Conservation (phyloP, 2,888 invertebrate genomes). For the Leucophora obtusa region DNA sequence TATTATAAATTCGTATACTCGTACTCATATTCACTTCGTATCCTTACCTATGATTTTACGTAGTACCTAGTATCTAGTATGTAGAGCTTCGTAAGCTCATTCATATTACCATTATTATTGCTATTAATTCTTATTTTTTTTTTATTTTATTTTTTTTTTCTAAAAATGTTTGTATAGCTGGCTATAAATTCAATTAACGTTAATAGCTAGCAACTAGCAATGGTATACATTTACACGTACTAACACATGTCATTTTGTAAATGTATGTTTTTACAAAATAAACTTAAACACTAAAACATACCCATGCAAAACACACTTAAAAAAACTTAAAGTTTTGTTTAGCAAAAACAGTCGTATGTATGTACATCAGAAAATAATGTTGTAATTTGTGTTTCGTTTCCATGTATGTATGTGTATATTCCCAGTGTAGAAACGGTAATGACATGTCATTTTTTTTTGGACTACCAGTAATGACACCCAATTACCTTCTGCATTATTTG, state of each 20-base stretch:
- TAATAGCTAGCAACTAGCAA: conserved; percentile 47
- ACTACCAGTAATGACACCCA: too few species aligned
- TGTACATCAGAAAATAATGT: not conserved
- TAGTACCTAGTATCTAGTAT: not conserved
- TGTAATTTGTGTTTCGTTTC: not conserved
- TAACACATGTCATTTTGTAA: conserved; percentile 34
- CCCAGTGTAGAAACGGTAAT: too few species aligned
- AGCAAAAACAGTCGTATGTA: not conserved
- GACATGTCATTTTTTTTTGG: too few species aligned
- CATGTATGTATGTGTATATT: too few species aligned
- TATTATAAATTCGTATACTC: not conserved
- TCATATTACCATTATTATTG: not conserved
- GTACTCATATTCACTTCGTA: not conserved
- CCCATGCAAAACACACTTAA: not conserved
- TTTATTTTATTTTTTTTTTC: conserved; percentile 11
- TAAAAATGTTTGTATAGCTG: conserved; percentile 45
- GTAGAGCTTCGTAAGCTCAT: conserved; percentile 33
- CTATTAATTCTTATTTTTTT: not conserved
- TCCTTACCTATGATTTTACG: not conserved
- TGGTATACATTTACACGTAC: conserved; percentile 12
- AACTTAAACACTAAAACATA: conserved; percentile 21
- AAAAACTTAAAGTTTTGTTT: not conserved
- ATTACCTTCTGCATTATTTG: too few species aligned
- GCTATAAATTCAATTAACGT: conserved; percentile 64
- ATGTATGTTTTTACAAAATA: conserved; percentile 42